phyloP scores from a whole-genome alignment of 2,797 vertebrate species.

The Gallinago nigripennis region DNA sequence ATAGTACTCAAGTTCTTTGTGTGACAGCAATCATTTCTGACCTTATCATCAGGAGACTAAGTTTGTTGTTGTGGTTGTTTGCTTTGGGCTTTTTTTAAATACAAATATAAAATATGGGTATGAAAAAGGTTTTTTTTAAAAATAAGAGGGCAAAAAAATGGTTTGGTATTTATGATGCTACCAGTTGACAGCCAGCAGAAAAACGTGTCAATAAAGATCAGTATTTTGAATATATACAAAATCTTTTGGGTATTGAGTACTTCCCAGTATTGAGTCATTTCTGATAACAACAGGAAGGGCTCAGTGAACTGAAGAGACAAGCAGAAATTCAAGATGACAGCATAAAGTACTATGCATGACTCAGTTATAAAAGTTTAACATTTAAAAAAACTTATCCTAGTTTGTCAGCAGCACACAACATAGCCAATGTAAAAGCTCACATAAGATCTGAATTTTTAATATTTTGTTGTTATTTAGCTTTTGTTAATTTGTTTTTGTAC shows the following conservation, averaged over 20 bases:
- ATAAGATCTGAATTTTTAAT: not conserved
- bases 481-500: not conserved
- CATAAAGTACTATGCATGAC: not conserved
- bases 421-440: not conserved
- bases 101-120: not conserved
- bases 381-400: not conserved
- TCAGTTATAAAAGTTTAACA: not conserved
- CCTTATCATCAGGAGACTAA: not conserved
- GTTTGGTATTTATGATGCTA: not conserved
- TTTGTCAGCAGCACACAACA: not conserved
- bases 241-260: not conserved
- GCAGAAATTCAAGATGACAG: not conserved
- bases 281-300: not conserved
- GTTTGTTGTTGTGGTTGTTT: not conserved
- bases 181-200: not conserved
- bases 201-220: not conserved
- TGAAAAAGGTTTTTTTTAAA: not conserved
- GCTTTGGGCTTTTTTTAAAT: not conserved
- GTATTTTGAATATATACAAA: not conserved
- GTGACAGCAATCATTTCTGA: not conserved
- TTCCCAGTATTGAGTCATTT: not conserved
- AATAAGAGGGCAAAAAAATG: not conserved
- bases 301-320: not conserved
- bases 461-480: not conserved
- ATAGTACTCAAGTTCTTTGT: not conserved